Percentiles rank a stretch among this genome's conserved stretches.
Evolutionary conservation across 2,113 vertebrate genomes (phyloP).

Genomic region (Onychostoma macrolepis): DNA sequence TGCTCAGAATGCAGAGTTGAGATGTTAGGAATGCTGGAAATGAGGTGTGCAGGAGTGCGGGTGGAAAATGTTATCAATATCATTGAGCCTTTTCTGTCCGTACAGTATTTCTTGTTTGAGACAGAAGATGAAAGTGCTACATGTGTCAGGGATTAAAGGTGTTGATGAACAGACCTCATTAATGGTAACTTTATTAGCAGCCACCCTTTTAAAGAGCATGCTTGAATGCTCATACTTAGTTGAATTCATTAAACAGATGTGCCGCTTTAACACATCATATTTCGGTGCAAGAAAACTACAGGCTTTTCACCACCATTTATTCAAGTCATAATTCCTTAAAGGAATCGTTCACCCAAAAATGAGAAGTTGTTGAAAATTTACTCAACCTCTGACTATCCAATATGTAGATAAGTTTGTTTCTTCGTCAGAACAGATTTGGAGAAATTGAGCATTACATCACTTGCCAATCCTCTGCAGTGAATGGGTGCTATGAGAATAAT

Average conservation of each 20-base stretch:
- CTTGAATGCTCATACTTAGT: not conserved
- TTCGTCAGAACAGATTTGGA: not conserved
- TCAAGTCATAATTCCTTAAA: not conserved
- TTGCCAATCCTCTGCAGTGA: not conserved
- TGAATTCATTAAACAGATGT: not conserved
- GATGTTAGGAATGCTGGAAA: not conserved
- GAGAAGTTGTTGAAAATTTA: not conserved
- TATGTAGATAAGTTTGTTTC: not conserved
- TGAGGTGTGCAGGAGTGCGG: not conserved
- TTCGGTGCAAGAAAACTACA: not conserved
- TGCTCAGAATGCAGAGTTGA: slow-evolving; percentile 5
- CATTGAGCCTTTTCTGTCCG: not conserved
- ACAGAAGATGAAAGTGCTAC: not conserved
- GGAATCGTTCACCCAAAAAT: not conserved
- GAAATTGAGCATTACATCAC: not conserved
- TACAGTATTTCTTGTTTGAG: not conserved
- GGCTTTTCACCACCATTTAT: not conserved
- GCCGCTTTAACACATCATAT: not conserved
- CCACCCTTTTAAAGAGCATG: not conserved
- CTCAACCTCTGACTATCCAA: not conserved
- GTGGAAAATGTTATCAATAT: not conserved
- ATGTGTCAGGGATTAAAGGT: slow-evolving; percentile 9
- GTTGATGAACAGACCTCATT: slow-evolving; percentile 44
- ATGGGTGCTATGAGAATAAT: not conserved
- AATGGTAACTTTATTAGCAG: slow-evolving; percentile 12